Base-by-base conservation (phyloP, 2,888 invertebrate species). In the Cyclophora punctaria region DNA sequence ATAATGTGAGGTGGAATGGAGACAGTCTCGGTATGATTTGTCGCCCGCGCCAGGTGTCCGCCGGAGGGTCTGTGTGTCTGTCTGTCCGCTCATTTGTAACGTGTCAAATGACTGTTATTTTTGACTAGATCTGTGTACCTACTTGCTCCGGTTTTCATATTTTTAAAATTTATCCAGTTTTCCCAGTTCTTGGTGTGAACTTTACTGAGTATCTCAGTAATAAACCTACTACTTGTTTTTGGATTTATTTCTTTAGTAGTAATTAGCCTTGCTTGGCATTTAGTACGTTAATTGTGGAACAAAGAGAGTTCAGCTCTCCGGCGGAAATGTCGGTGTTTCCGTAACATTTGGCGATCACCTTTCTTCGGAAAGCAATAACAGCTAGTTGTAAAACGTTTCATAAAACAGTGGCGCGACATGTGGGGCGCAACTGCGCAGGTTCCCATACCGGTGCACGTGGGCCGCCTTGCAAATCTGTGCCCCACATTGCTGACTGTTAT, bases 381-480 rank as follows among this genome's bases (percentile, higher is more conserved):
- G 69, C 70, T 77, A 71, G 83, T 75, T 79, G 82, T 85, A 83
- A 85, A 85, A 82, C 78, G 73, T 81, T 37, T 75, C 71, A 79
- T 82, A 83, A 83, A 83, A 78, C 75, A 72, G 71, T 71, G 50
- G 37, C 5, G 4, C 58, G 71, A 72, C 84, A 86, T 82, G 73
- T 85, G 85, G 71, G 59, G 53, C 60, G 71, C 76, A 71, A 67
- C 62, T 67, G 67, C 66, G 4, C 57, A 60, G 62, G 71, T 72
- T 77, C 76, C 74, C 76, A 71, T 65, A 72, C 71, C 73, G 67
- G 62, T 67, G 75, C 84, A 86, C 83, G 86, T 86, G 86, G 75
- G 67, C 75, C 77, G 78, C 78, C 67, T 71, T 69, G 86, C 84
- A 82, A 86, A 87, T 87, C 84, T 86, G 86, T 71, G 73, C 67